Evolutionary conservation across 2,888 invertebrate species (phyloP).

Genomic region (Lordiphosa andalusiaca): DNA sequence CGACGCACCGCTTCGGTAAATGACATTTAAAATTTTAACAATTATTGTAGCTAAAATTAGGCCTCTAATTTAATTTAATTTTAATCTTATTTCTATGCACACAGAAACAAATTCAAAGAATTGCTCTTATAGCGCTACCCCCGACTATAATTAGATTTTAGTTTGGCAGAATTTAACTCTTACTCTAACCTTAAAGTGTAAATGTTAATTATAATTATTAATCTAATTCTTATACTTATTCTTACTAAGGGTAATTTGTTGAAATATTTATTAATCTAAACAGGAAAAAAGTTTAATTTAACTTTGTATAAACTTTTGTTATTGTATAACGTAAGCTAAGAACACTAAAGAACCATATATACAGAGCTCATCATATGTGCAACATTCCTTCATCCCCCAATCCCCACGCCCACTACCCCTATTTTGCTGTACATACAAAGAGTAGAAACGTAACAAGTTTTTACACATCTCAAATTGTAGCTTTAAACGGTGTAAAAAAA

Average conservation of each 20-base stretch:
- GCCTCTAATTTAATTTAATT: conserved; percentile 35
- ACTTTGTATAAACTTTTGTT: too few relatives aligned
- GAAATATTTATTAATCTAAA: conserved; percentile 56
- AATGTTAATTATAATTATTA: conserved; percentile 45
- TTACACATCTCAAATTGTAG: conserved; percentile 65
- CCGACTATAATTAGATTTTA: conserved; percentile 51
- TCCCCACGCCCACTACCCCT: conserved; percentile 6
- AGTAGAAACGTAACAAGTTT: conserved; percentile 34
- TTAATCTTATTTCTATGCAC: conserved; percentile 36
- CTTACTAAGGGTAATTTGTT: conserved; percentile 16
- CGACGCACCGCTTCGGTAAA: conserved; percentile 31
- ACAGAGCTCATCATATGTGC: conserved; percentile 51
- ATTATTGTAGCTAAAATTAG: conserved; percentile 30
- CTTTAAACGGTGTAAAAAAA: conserved; percentile 66
- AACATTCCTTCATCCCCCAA: conserved; percentile 55
- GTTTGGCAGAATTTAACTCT: conserved; percentile 55
- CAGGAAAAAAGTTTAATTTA: conserved; percentile 9
- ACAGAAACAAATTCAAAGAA: conserved; percentile 57
- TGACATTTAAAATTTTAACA: conserved; percentile 29
- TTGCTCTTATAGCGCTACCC: conserved; percentile 50
- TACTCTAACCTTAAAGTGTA: conserved; percentile 38
- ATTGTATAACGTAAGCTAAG: conserved; percentile 18
- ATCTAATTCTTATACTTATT: conserved; percentile 18
- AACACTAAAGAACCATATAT: conserved; percentile 9
- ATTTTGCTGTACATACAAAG: conserved; percentile 59